Evolutionary conservation across 2,797 vertebrate genomes (phyloP), one percentile per base, ranked within the genome.

Genomic region (Hypotaenidia okinawae): DNA sequence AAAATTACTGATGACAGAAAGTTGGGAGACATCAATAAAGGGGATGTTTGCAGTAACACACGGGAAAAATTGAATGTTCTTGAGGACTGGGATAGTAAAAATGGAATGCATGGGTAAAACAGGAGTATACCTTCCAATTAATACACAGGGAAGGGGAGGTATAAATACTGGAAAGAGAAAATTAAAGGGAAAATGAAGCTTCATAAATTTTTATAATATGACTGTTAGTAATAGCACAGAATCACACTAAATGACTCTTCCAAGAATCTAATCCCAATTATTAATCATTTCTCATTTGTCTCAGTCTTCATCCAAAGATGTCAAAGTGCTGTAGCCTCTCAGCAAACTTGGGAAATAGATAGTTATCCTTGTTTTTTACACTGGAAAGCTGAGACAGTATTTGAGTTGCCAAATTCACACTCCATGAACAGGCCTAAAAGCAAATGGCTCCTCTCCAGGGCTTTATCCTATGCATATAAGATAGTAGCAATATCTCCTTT

Each of bases 1-100:
- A 76, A 88, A 80, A 76, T 85, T 67, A 81, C 73, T 28, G 80
- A 33, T 93, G 80, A 76, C 83, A 87, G 80, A 88, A 94, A 84
- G 39, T 84, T 93, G 92, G 51, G 86, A 84, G 49, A 33, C 45
- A 24, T 68, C 32, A 23, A 52, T 82, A 52, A 79, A 70, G 61
- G 83, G 3, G 13, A 81, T 85, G 49, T 49, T 87, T 64, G 35
- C 33, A 25, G 64, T 55, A 45, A 75, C 28, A 76, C 55, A 25
- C 17, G 12, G 43, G 67, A 79, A 79, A 85, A 89, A 80, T 32
- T 10, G 37, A 54, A 72, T 79, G 55, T 41, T 86, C 43, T 52
- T 82, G 51, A 62, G 77, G 66, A n/a, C 24, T 27, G 27, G 37
- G 47, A 57, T 79, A 76, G 37, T 73, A 37, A 75, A 93, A 89